Evolutionary conservation across 37 sponge, comb jelly and placozoan genomes (phyloP), one percentile per base, ranked within the genome.

Genomic region (Axinella damicornis): DNA sequence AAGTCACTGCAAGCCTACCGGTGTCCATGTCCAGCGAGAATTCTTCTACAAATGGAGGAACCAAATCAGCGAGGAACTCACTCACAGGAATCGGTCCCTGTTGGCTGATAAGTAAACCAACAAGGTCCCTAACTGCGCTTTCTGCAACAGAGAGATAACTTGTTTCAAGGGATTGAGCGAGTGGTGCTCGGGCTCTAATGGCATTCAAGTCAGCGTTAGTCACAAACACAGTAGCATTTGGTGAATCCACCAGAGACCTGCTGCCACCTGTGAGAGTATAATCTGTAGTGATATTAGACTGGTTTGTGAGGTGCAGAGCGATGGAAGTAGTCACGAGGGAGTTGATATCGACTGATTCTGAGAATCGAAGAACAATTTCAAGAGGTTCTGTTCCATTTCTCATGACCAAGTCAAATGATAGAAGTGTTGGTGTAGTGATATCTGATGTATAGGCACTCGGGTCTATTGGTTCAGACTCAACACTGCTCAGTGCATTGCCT

Each of bases 331-430:
- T 38, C 63, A 30, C 0, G 6, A 87, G 37, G 19, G 78, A 71
- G 35, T 28, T 62, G 27, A 67, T 88, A 84, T 74, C 66, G 22
- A 97, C 90, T 25, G 97, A 66, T 60, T 97, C 97, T 61, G 95
- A 97, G 83, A 97, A 97, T 53, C 84, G 76, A 13, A 97, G 67
- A 36, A 92, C 33, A 57, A 97, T 77, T 39, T 89, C 84, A 39
- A 91, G 57, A 39, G 94, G 92, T 34, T 92, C 92, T 18, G 87
- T 89, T 14, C 89, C 90, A 77, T 92, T 81, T 25, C 73, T 53
- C 90, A 96, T 96, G 16, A 83, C 39, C 22, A 96, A 69, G 61
- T 96, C 94, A 94, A 96, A 93, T 9, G 81, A 65, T 0, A 81
- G 56, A 33, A 96, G 84, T 11, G 28, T 63, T 64, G 97, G 97